Evolutionary conservation across 2,797 vertebrate species (phyloP).

Genomic region (Telmatherina bonti): DNA sequence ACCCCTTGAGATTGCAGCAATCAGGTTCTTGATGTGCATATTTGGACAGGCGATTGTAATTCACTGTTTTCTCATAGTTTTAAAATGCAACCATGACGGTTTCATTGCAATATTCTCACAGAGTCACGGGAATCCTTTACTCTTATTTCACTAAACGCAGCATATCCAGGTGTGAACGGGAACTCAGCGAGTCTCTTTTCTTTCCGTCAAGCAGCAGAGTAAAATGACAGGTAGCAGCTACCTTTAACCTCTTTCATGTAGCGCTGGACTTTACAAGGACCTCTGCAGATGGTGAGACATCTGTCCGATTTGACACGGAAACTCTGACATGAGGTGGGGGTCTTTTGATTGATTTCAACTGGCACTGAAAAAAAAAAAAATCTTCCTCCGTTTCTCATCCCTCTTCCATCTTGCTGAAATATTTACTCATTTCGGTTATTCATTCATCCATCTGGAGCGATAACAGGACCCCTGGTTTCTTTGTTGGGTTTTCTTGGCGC

Average conservation of each 20-base stretch:
- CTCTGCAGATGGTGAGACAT: conserved; percentile 74
- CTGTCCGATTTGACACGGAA: conserved; percentile 66
- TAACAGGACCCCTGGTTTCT: conserved; percentile 42
- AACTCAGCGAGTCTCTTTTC: neutral
- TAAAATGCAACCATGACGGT: too few species aligned
- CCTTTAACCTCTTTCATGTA: conserved; percentile 43
- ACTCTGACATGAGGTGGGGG: conserved; percentile 60
- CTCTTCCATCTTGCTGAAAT: conserved; percentile 43
- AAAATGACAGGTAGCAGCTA: conserved; percentile 16
- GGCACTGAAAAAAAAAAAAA: conserved; percentile 43
- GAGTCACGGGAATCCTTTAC: neutral
- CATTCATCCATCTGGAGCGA: conserved; percentile 59
- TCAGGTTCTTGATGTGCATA: conserved; percentile 4
- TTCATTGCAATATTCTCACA: neutral
- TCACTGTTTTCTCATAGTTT: conserved; percentile 18
- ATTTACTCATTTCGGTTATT: conserved; percentile 46
- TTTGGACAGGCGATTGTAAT: conserved; percentile 31
- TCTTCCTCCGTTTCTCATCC: conserved; percentile 37
- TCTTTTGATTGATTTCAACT: conserved; percentile 70
- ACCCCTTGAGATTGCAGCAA: conserved; percentile 9
- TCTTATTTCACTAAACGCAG: neutral
- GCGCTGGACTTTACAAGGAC: conserved; percentile 46
- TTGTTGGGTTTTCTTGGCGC: conserved; percentile 51
- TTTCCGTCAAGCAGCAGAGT: conserved; percentile 4
- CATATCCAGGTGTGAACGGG: neutral